These are phyloP conservation scores for Cyphomyrmex costatus DNA, from an alignment of 1,140 invertebrate genomes.

Conservation along the genomic window DNA sequence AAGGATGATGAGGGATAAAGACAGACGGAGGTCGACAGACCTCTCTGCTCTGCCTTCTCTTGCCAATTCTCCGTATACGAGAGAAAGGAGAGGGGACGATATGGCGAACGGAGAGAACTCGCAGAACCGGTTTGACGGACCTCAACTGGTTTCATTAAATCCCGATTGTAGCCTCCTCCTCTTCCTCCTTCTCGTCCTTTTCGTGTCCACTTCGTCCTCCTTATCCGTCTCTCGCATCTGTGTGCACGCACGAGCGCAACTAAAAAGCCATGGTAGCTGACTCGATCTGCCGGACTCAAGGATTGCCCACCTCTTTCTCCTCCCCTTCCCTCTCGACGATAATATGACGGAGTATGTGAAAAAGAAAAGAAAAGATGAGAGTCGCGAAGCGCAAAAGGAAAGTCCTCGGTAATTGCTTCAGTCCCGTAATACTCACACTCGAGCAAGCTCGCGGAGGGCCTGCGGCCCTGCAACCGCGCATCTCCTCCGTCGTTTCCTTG, in stretches of 20 bases:
- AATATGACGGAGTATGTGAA: slow-evolving; percentile 43
- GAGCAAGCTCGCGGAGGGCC: slow-evolving; percentile 26
- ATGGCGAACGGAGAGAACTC: slow-evolving; percentile 77
- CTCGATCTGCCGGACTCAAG: slow-evolving; percentile 64
- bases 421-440: slow-evolving; percentile 51
- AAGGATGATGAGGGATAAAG: slow-evolving; percentile 26
- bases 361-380: slow-evolving; percentile 36
- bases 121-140: slow-evolving; percentile 82
- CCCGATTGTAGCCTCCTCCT: slow-evolving; percentile 81
- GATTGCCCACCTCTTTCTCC: slow-evolving; percentile 19
- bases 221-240: slow-evolving; percentile 61
- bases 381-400: slow-evolving; percentile 51
- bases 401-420: slow-evolving; percentile 57
- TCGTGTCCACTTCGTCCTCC: slow-evolving; percentile 51
- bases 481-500: slow-evolving; percentile 41
- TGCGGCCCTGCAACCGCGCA: slow-evolving; percentile 53
- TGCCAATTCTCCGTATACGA: slow-evolving; percentile 33
- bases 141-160: slow-evolving; percentile 85
- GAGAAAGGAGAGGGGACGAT: slow-evolving; percentile 34
- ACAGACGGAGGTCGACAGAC: slow-evolving; percentile 67
- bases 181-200: slow-evolving; percentile 43
- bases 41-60: slow-evolving; percentile 58
- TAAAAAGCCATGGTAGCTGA: slow-evolving; percentile 62
- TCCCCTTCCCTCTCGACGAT: slow-evolving; percentile 34
- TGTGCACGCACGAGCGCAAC: slow-evolving; percentile 69